Evolutionary conservation across 1,140 invertebrate species (phyloP), one percentile per base, ranked within the genome.

Genomic region (Drosophila nebulosa): DNA sequence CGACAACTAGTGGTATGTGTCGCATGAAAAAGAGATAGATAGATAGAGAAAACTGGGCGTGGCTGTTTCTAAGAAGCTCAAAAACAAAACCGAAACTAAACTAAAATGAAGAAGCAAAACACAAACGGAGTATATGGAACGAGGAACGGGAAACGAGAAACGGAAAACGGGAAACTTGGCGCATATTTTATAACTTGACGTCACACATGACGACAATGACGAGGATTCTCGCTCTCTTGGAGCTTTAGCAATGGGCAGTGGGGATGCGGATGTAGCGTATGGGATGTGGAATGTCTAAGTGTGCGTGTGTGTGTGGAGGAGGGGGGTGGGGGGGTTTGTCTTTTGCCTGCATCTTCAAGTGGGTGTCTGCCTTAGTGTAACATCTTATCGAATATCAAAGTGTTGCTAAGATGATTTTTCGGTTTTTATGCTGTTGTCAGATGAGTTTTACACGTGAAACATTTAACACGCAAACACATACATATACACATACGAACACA

Each of bases 101-200:
- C 77, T 73, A 77, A 59, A 64, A 52, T 42, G 16, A 21, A 21
- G 39, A 2, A 21, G 6, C 39, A 4, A 16, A 21, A 5, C 39
- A 46, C 14, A 16, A 14, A 6, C n/a, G 36, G 39, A 6, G n/a
- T n/a, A n/a, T 30, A 30, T 30, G 27, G 30, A 10, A 46, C 36
- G 59, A 64, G 24, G 52, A 26, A 55, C 18, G 59, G 64, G 30
- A 35, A 26, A 55, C 22, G 24, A 18, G 46, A 24, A 52, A 50
- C 56, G 46, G 58, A n/a, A 16, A 24, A 42, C 9, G 51, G 58
- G 62, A 53, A 83, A 78, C 75, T 79, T 74, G 76, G 50, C 81
- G 78, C 81, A 85, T 86, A 85, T 85, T 86, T 85, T 86, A 86
- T 69, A 86, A 65, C 74, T 77, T 86, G 81, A 86, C 80, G 80